phyloP scores from a whole-genome alignment of 2,797 vertebrate species.

The Heliangelus exortis region DNA sequence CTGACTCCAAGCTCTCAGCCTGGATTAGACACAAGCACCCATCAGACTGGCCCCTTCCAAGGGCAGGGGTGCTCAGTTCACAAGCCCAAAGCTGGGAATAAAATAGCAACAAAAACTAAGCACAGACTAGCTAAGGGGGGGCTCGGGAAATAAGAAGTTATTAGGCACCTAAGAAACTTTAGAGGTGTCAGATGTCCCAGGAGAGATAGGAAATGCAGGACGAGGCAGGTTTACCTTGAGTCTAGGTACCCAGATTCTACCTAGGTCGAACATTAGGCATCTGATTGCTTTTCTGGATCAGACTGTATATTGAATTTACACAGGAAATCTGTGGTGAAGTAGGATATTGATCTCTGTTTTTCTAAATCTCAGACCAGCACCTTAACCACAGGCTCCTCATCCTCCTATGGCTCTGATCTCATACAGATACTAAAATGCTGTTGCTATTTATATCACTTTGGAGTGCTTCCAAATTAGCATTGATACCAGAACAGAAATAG shows the following conservation, averaged over 20 bases:
- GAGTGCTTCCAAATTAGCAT: not conserved
- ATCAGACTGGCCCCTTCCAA: not conserved
- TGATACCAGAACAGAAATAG: not conserved
- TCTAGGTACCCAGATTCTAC: not conserved
- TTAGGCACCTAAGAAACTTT: not conserved
- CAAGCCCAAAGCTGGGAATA: not conserved
- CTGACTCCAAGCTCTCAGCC: rapidly evolving
- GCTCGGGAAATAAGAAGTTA: not conserved
- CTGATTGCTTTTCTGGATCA: not conserved
- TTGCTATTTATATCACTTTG: not conserved
- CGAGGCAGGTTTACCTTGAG: not conserved
- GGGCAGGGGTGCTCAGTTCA: not conserved
- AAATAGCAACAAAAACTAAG: not conserved
- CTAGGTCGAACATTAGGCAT: not conserved
- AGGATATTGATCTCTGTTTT: not conserved
- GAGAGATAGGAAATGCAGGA: not conserved
- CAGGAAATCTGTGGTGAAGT: not conserved
- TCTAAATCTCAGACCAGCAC: not conserved
- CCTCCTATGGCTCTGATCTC: not conserved
- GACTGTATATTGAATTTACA: not conserved
- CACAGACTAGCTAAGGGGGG: not conserved
- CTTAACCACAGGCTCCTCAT: not conserved
- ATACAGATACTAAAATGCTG: rapidly evolving
- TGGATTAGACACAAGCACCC: not conserved
- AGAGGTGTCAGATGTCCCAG: not conserved